Percentiles rank a stretch among this genome's conserved stretches.
phyloP scores from a whole-genome alignment of 2,888 invertebrate species.

The Erebia ligea region DNA sequence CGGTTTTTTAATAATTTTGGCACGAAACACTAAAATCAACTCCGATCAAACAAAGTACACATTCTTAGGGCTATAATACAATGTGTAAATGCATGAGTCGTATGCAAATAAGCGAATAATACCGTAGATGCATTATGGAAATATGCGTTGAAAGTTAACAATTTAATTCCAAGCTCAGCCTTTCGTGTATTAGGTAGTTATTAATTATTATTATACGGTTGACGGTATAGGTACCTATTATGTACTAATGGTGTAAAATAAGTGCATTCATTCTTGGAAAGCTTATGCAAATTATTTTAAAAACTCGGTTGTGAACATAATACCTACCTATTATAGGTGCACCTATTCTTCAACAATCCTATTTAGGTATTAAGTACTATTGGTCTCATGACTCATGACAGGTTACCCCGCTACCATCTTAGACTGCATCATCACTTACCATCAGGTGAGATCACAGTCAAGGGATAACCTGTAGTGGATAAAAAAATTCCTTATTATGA shows the following conservation, averaged over 20 bases:
- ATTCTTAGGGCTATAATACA: slow-evolving; percentile 43
- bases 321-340: not conserved
- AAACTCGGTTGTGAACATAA: not conserved
- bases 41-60: slow-evolving; percentile 45
- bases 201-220: too few species aligned
- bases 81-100: slow-evolving; percentile 48
- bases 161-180: slow-evolving; percentile 54
- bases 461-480: too few species aligned
- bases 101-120: slow-evolving; percentile 53
- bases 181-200: slow-evolving; percentile 23
- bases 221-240: slow-evolving; percentile 15
- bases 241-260: slow-evolving; percentile 26
- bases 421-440: too few species aligned
- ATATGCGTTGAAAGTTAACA: slow-evolving; percentile 57
- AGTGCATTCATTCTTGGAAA: not conserved
- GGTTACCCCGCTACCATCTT: too few species aligned
- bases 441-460: too few species aligned
- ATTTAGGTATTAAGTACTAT: not conserved
- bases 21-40: not conserved
- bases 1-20: too few species aligned
- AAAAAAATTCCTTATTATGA: too few species aligned
- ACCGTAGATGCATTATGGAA: slow-evolving; percentile 57
- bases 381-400: too few species aligned
- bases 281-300: slow-evolving; percentile 8
- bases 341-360: not conserved